Conservation (phyloP, 2,888 invertebrate species). For the Synanthedon formicaeformis region DNA sequence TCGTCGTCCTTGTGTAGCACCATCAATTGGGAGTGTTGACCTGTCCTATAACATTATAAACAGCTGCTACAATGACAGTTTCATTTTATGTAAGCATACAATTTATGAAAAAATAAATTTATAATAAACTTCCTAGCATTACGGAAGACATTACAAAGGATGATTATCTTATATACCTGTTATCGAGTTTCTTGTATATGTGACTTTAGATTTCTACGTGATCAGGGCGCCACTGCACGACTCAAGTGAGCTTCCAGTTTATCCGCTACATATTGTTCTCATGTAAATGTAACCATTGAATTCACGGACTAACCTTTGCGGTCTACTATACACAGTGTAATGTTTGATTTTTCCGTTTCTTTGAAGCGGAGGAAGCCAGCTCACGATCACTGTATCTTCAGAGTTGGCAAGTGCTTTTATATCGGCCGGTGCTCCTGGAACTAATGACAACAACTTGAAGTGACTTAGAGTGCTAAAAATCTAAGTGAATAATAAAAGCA, state of each 20-base stretch:
- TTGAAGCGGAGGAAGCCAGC: constrained; percentile 86
- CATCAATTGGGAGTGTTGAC: constrained; percentile 45
- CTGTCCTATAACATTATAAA: constrained; percentile 27
- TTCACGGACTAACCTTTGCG: constrained; percentile 41
- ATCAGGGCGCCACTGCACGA: too few species aligned
- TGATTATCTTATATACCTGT: too few species aligned
- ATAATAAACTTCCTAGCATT: too few species aligned
- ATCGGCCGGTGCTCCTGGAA: constrained; percentile 85
- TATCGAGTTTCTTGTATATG: too few species aligned
- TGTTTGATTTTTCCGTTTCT: constrained; percentile 85
- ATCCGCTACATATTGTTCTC: too few species aligned
- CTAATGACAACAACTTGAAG: constrained; percentile 40
- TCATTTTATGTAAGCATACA: too few species aligned
- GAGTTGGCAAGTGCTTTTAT: constrained; percentile 86
- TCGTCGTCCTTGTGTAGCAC: constrained; percentile 31
- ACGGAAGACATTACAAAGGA: too few species aligned
- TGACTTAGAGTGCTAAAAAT: not conserved
- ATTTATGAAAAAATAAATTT: too few species aligned
- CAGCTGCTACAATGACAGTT: too few species aligned
- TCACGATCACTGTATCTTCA: constrained; percentile 83
- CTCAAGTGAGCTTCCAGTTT: too few species aligned
- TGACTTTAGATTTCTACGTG: too few species aligned
- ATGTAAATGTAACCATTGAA: too few species aligned
- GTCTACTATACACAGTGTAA: constrained; percentile 83
- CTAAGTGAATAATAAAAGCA: not conserved